Percentiles rank a stretch among this genome's conserved stretches.
phyloP scores from a whole-genome alignment of 1,140 invertebrate species.

The Bombus superbus region DNA sequence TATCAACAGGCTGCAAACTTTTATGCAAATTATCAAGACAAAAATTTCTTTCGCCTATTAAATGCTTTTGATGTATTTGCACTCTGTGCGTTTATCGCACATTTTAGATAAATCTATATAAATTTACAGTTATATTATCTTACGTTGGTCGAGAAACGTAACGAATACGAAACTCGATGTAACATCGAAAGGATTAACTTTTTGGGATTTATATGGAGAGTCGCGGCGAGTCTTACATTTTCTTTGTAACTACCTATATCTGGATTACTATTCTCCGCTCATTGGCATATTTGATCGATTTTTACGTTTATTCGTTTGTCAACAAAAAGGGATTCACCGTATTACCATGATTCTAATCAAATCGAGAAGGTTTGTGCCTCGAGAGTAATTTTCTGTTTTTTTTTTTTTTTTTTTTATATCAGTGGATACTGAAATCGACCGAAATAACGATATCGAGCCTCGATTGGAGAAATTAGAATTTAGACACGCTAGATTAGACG shows the following conservation, averaged over 20 bases:
- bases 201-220: too few relatives aligned
- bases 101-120: too few relatives aligned
- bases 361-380: neutral
- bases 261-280: neutral
- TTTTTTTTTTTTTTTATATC: too few relatives aligned
- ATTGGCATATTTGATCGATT: neutral
- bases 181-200: too few relatives aligned
- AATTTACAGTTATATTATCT: too few relatives aligned
- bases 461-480: conserved; percentile 13
- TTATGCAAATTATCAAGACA: too few relatives aligned
- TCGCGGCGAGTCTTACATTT: neutral
- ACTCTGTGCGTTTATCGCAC: too few relatives aligned
- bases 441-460: neutral
- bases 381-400: neutral
- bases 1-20: too few relatives aligned
- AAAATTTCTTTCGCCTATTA: too few relatives aligned
- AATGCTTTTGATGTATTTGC: too few relatives aligned
- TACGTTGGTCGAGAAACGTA: too few relatives aligned
- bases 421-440: neutral
- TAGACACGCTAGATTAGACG: conserved; percentile 58
- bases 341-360: neutral
- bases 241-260: neutral
- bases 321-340: neutral
- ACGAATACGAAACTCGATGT: too few relatives aligned
- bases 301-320: neutral